phyloP scores from a whole-genome alignment of 2,888 invertebrate genomes.

The Clusia tigrina region DNA sequence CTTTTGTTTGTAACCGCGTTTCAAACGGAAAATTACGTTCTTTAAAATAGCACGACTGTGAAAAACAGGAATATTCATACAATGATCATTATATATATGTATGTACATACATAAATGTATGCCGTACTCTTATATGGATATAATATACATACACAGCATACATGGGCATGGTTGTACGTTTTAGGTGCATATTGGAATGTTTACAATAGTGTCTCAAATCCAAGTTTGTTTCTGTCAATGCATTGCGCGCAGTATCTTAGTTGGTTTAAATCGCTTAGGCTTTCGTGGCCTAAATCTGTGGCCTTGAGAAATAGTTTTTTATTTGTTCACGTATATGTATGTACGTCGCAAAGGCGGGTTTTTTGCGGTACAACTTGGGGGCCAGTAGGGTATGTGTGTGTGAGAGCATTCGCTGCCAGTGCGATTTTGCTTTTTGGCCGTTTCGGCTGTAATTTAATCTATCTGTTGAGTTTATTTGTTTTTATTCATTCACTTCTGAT shows the following conservation, averaged over 20 bases:
- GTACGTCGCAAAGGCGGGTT: conserved; percentile 47
- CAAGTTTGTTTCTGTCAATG: not conserved
- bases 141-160: too few species aligned
- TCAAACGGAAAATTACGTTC: too few species aligned
- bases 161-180: too few species aligned
- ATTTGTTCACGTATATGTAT: conserved; percentile 52
- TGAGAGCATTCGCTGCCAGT: conserved; percentile 33
- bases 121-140: too few species aligned
- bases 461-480: conserved; percentile 45
- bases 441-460: too few species aligned
- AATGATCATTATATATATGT: too few species aligned
- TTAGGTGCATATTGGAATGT: too few species aligned
- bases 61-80: too few species aligned
- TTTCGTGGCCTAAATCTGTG: conserved; percentile 53
- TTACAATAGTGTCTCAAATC: too few species aligned
- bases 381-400: not conserved
- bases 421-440: conserved; percentile 51
- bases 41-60: too few species aligned
- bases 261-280: conserved; percentile 7
- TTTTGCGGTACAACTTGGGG: conserved; percentile 31
- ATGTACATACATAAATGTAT: too few species aligned
- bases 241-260: not conserved
- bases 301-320: conserved; percentile 55
- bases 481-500: conserved; percentile 44
- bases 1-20: too few species aligned